Evolutionary conservation across 2,888 invertebrate species (phyloP).

Genomic region (Trissonchulus sp.): DNA sequence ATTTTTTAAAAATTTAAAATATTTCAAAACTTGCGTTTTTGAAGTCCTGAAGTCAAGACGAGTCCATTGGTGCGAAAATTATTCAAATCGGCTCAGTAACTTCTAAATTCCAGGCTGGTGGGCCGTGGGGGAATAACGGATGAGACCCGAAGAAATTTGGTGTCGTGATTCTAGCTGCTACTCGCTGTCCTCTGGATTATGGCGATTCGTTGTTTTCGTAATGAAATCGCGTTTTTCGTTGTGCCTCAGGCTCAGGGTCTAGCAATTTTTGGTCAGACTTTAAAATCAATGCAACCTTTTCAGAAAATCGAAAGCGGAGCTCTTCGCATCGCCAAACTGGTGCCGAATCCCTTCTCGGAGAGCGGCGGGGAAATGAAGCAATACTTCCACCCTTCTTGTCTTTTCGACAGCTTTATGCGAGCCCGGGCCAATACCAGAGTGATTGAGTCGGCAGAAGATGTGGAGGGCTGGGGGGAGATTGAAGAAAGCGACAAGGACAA

Average conservation of each 20-base stretch:
- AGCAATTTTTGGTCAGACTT: no score
- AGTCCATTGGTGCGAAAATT: no score
- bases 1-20: no score
- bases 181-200: no score
- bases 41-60: no score
- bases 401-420: conserved; percentile 70
- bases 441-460: conserved; percentile 68
- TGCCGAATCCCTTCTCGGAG: conserved; percentile 68
- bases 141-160: background rate
- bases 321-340: conserved; percentile 69
- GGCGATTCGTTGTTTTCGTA: no score
- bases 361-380: conserved; percentile 73
- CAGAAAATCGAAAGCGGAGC: conserved; percentile 66
- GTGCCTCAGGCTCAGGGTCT: no score
- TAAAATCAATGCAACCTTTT: background rate
- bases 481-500: conserved; percentile 64
- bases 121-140: no score
- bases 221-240: no score
- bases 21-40: no score
- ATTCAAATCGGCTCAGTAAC: no score
- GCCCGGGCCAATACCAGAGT: conserved; percentile 74
- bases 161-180: background rate
- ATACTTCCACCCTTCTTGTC: conserved; percentile 73
- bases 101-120: no score
- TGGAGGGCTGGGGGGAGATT: conserved; percentile 69